phyloP scores from a whole-genome alignment of 1,140 invertebrate species.

The Zaprionus tsacasi region DNA sequence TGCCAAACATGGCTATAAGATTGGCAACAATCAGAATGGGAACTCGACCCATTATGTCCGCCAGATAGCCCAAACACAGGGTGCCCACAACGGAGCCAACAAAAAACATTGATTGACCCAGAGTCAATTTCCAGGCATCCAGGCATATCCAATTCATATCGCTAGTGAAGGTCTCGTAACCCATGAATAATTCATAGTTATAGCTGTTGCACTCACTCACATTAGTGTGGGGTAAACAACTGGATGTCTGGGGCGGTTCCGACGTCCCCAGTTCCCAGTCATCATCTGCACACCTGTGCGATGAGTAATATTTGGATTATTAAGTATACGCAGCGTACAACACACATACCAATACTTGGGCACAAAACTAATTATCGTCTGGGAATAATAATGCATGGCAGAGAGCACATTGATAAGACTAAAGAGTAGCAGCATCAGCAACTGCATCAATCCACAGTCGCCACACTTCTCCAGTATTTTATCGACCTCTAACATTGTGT shows the following conservation, averaged over 20 bases:
- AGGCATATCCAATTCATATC: conserved; percentile 86
- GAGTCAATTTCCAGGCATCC: conserved; percentile 85
- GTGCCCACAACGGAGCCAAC: conserved; percentile 86
- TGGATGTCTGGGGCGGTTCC: conserved; percentile 39
- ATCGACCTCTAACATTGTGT: conserved; percentile 66
- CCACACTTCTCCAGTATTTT: conserved; percentile 86
- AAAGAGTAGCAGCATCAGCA: conserved; percentile 86
- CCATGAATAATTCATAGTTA: conserved; percentile 69
- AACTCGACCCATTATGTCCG: conserved; percentile 86
- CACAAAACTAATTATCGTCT: conserved; percentile 85
- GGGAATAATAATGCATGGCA: conserved; percentile 86
- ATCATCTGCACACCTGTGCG: conserved; percentile 62
- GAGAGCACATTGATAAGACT: conserved; percentile 85
- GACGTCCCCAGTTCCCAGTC: background rate
- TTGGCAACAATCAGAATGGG: conserved; percentile 86
- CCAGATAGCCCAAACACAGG: conserved; percentile 85
- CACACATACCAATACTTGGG: conserved; percentile 84
- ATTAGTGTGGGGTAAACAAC: conserved; percentile 33
- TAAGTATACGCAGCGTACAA: conserved; percentile 19
- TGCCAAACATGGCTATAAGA: conserved; percentile 85
- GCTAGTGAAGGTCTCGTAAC: conserved; percentile 72
- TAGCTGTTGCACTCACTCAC: conserved; percentile 46
- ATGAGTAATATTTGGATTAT: conserved; percentile 7
- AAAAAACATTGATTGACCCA: conserved; percentile 87
- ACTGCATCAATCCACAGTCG: conserved; percentile 86